Evolutionary conservation across 2,113 vertebrate genomes (phyloP).

Genomic region (Cyanoramphus novaezelandiae): DNA sequence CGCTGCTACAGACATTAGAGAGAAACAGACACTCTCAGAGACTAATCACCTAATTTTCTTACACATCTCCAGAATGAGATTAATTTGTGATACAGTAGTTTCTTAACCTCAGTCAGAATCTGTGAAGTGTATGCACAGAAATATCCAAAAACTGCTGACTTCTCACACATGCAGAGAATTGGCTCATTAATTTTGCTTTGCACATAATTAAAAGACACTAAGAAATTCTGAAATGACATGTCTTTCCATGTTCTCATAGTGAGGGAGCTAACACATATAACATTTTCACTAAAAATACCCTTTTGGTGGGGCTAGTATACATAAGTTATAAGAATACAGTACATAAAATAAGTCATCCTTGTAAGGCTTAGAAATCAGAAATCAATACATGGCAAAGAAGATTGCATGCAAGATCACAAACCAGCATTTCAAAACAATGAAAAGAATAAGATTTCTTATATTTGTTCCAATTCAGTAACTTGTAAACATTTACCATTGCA

Average conservation of each 20-base stretch:
- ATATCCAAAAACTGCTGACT: constrained; percentile 24
- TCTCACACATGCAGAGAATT: not conserved
- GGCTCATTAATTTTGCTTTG: constrained; percentile 31
- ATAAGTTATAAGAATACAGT: not conserved
- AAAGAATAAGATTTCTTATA: not conserved
- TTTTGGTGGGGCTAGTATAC: not conserved
- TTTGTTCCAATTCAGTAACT: not conserved
- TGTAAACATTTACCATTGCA: not conserved
- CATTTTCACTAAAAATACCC: not conserved
- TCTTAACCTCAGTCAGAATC: constrained; percentile 24
- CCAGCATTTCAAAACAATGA: not conserved
- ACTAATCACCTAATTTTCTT: constrained; percentile 33
- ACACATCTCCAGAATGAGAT: constrained; percentile 20
- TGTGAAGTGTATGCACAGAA: not conserved
- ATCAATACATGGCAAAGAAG: not conserved
- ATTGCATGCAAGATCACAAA: not conserved
- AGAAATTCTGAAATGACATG: not conserved
- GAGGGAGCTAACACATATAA: not conserved
- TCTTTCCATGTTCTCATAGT: not conserved
- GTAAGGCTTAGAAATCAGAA: not conserved
- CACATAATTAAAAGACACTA: not conserved
- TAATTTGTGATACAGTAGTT: constrained; percentile 36
- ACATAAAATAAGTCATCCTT: not conserved
- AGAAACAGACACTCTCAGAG: not conserved
- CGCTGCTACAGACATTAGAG: not conserved